phyloP scores from a whole-genome alignment of 2,888 invertebrate genomes.

The Temnothorax ravouxi region DNA sequence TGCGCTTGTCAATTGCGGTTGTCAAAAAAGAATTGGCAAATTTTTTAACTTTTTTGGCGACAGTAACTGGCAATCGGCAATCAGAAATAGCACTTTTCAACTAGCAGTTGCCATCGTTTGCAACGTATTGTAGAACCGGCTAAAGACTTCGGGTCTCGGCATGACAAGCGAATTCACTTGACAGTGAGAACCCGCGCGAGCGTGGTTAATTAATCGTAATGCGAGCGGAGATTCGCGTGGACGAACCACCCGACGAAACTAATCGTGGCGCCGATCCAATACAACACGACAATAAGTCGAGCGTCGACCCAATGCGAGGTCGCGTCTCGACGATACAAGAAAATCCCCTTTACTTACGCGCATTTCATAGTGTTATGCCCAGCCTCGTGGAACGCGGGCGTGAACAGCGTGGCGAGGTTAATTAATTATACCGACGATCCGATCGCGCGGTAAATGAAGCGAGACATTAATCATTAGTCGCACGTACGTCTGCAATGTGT shows the following conservation, averaged over 20 bases:
- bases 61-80: no score
- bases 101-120: no score
- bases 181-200: neutral
- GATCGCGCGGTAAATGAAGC: constrained; percentile 50
- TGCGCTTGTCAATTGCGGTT: no score
- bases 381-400: neutral
- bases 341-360: constrained; percentile 18
- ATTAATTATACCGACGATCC: constrained; percentile 57
- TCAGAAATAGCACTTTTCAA: no score
- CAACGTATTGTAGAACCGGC: no score
- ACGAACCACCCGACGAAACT: constrained; percentile 37
- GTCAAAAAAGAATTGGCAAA: no score
- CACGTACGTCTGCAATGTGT: constrained; percentile 44
- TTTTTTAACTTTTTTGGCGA: no score
- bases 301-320: constrained; percentile 12
- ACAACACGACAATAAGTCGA: constrained; percentile 34
- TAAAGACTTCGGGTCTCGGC: neutral
- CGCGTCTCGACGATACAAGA: constrained; percentile 22
- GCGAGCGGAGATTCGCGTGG: constrained; percentile 24
- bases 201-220: constrained; percentile 30
- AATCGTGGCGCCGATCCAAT: constrained; percentile 32
- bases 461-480: constrained; percentile 50
- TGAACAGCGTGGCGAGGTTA: constrained; percentile 27
- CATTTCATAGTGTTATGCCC: constrained; percentile 15
- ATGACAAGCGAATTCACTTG: constrained; percentile 13